Conservation (phyloP, 37 sponge, comb jelly and placozoan species). For the Theonella swinhoei region DNA sequence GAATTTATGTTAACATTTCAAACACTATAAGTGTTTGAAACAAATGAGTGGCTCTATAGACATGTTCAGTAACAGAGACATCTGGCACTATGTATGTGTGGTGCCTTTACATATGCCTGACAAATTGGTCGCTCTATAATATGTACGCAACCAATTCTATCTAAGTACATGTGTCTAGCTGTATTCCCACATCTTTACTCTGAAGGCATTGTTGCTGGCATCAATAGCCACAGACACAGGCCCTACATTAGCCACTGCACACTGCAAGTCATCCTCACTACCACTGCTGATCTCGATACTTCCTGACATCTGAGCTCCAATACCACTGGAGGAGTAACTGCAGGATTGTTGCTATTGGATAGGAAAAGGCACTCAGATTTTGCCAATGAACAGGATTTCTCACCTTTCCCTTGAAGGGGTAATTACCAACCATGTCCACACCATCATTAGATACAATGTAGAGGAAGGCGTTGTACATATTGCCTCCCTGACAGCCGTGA, state of each 20-base stretch:
- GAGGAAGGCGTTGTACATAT: conserved; percentile 68
- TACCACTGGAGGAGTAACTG: background rate
- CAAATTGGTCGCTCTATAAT: too few relatives aligned
- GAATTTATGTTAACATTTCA: too few relatives aligned
- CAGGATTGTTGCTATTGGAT: conserved; percentile 52
- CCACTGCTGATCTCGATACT: conserved; percentile 24
- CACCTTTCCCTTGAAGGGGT: conserved; percentile 79
- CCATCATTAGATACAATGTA: conserved; percentile 81
- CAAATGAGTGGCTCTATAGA: background rate
- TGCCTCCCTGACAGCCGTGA: conserved; percentile 85
- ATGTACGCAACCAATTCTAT: too few relatives aligned
- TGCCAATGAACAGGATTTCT: too few relatives aligned
- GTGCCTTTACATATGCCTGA: too few relatives aligned
- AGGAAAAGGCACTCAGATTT: too few relatives aligned
- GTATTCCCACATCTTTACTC: conserved; percentile 30
- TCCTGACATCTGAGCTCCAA: conserved; percentile 42
- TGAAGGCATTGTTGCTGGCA: conserved; percentile 53
- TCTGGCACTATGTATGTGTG: too few relatives aligned
- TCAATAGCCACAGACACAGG: conserved; percentile 59
- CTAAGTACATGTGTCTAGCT: too few relatives aligned
- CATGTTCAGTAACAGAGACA: too few relatives aligned
- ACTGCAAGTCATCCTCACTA: conserved; percentile 32
- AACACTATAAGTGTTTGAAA: background rate
- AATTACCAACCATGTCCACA: conserved; percentile 62
- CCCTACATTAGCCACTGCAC: conserved; percentile 51